A percentile compares a stretch with the other conserved stretches of the same genome.
Conservation (phyloP, 1,140 invertebrate species). For the Trichonephila inaurata region DNA sequence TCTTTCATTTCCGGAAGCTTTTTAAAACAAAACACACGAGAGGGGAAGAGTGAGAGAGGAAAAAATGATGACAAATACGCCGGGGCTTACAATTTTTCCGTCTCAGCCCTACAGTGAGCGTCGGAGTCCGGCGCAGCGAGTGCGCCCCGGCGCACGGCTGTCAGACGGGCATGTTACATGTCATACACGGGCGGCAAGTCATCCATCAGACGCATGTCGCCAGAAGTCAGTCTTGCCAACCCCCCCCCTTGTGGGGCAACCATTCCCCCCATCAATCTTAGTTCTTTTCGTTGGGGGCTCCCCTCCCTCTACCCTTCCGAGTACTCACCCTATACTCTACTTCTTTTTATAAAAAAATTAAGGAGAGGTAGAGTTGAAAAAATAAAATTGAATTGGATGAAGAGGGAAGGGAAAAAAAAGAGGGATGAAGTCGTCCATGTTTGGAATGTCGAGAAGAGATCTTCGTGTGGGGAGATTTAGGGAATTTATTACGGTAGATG, state of each 20-base stretch:
- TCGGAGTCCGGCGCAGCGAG: not conserved
- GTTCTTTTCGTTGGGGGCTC: constrained; percentile 42
- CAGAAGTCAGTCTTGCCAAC: constrained; percentile 56
- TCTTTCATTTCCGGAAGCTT: constrained; percentile 36
- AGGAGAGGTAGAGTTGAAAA: constrained; percentile 4
- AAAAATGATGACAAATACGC: constrained; percentile 69
- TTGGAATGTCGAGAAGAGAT: constrained; percentile 29
- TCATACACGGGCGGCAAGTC: constrained; percentile 60
- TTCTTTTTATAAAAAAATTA: constrained; percentile 42
- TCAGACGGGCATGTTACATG: constrained; percentile 68
- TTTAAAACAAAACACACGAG: constrained; percentile 52
- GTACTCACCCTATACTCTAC: not conserved
- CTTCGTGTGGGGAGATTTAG: not conserved
- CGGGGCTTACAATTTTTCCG: constrained; percentile 57
- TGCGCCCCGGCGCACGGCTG: constrained; percentile 53
- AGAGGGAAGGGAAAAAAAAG: not conserved
- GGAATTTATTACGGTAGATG: constrained; percentile 23
- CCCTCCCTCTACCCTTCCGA: not conserved
- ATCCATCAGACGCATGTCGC: constrained; percentile 66
- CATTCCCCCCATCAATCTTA: constrained; percentile 57
- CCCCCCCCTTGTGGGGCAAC: not conserved
- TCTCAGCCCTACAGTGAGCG: constrained; percentile 3
- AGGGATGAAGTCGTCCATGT: constrained; percentile 62
- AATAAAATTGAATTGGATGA: constrained; percentile 27
- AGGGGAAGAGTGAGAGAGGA: not conserved